Evolutionary conservation across 1,140 invertebrate genomes (phyloP), one percentile per base, ranked within the genome.

Genomic region (Coptotermes formosanus): DNA sequence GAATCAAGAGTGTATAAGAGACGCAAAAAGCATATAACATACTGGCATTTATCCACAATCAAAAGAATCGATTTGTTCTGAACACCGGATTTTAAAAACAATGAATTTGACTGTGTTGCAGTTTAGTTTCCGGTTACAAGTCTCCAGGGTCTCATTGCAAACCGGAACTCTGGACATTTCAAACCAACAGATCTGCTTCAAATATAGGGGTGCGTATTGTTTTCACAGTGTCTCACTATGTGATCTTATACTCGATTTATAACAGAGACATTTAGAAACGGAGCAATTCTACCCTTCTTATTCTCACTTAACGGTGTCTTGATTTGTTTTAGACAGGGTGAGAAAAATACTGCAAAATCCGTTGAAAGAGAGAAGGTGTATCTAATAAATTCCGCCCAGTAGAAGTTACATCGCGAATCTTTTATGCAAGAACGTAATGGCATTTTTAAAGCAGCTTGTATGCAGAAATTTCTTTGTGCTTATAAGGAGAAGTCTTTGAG

Each of bases 51-150:
- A 19, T 69, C 64, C 64, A 69, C 64, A 69, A 69, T 69, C 64
- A 69, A 69, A 69, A 69, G 64, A 69, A n/a, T n/a, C 64, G 64
- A 69, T 69, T 64, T 69, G 64, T n/a, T 25, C 64, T n/a, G 19
- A 69, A 69, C 25, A 69, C 2, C 64, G 25, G 64, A 69, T 69
- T 69, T 8, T n/a, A 69, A 12, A 69, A 69, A 69, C 25, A 69
- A 69, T 69, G n/a, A 25, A 69, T 69, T 69, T 3, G 25, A 69
- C 25, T 69, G 25, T 69, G n/a, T 69, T 69, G 14, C 64, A 69
- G 64, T 69, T 69, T 69, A 3, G 25, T 69, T 69, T 69, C 64
- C 25, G 14, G 64, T 69, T n/a, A 69, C 12, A n/a, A 69, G 3
- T 69, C 64, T 30, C 64, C n/a, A 69, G 64, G 14, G 25, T 69